Evolutionary conservation across 2,797 vertebrate genomes (phyloP), one percentile per base, ranked within the genome.

Genomic region (Falco berigora): DNA sequence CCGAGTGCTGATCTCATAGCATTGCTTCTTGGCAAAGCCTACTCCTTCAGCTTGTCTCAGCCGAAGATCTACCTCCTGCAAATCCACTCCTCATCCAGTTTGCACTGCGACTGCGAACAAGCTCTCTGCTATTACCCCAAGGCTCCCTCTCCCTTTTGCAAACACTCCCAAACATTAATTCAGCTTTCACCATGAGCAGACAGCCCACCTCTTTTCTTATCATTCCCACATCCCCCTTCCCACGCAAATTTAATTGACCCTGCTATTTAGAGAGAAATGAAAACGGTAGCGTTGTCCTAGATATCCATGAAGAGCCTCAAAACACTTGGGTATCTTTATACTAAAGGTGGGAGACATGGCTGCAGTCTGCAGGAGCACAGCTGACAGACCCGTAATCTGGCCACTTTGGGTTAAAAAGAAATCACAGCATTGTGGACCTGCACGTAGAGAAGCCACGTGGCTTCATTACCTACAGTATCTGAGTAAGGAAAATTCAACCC

Each of bases 371-470:
- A 58, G 59, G 21, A 55, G 23, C 66, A 32, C 66, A 81, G 47
- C 38, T 36, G 28, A 17, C 40, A 14, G 42, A n/a, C 14, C 17
- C 38, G 36, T 5, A 15, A 81, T 14, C 42, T 10, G 19, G 38
- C 21, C 62, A 24, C 7, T 72, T 23, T 16, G 32, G 40, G 46
- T 44, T 78, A 27, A 59, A 58, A 49, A 50, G 63, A 30, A 44
- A 21, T 18, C 21, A 4, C 53, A 73, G 44, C 22, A 64, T 9
- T 44, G 42, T 3, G n/a, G 80, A 64, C n/a, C 50, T 52, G 50
- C 36, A 40, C 3, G 1, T 1, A 4, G 23, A 67, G 79, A n/a
- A 88, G 55, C 47, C 42, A 8, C 0, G 13, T 3, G n/a, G 25
- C 40, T 53, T 69, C 56, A 6, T 20, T 10, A 18, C 36, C 36